These are phyloP conservation scores for Sminthopsis crassicaudata DNA, from an alignment of 2,113 vertebrate genomes.

Conservation along the genomic window DNA sequence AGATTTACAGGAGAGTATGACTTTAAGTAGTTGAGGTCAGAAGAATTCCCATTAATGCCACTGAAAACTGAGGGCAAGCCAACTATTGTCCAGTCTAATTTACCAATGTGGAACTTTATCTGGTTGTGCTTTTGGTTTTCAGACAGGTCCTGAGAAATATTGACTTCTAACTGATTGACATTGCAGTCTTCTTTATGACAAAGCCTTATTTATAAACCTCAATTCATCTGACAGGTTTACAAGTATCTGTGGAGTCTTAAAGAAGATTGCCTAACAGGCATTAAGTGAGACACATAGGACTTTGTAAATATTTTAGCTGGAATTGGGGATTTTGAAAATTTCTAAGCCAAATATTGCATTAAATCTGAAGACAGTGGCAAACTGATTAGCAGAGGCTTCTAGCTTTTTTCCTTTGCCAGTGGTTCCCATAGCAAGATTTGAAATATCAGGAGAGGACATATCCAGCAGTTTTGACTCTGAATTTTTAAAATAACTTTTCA, in stretches of 20 bases:
- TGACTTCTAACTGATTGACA: conserved; percentile 79
- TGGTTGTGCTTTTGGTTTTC: conserved; percentile 80
- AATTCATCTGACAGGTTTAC: conserved; percentile 86
- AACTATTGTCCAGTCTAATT: conserved; percentile 54
- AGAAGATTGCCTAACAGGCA: conserved; percentile 85
- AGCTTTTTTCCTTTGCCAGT: conserved; percentile 77
- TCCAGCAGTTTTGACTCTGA: conserved; percentile 62
- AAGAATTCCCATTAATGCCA: conserved; percentile 80
- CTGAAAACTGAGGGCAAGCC: conserved; percentile 60
- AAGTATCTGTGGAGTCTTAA: conserved; percentile 87
- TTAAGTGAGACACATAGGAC: conserved; percentile 84
- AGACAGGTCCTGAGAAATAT: conserved; percentile 79
- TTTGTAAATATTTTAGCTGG: conserved; percentile 88
- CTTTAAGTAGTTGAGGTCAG: conserved; percentile 81
- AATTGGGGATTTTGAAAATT: conserved; percentile 81
- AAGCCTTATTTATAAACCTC: conserved; percentile 85
- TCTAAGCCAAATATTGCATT: conserved; percentile 86
- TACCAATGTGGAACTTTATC: conserved; percentile 81
- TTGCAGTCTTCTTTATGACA: conserved; percentile 79
- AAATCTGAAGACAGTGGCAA: conserved; percentile 86
- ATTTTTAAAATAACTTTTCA: conserved; percentile 74
- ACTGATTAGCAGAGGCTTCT: conserved; percentile 80
- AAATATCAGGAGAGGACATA: conserved; percentile 72
- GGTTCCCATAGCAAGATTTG: conserved; percentile 77
- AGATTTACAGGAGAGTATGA: conserved; percentile 84